A percentile compares a stretch with the other conserved stretches of the same genome.
phyloP scores from a whole-genome alignment of 2,797 vertebrate genomes.

The Tapirus indicus region DNA sequence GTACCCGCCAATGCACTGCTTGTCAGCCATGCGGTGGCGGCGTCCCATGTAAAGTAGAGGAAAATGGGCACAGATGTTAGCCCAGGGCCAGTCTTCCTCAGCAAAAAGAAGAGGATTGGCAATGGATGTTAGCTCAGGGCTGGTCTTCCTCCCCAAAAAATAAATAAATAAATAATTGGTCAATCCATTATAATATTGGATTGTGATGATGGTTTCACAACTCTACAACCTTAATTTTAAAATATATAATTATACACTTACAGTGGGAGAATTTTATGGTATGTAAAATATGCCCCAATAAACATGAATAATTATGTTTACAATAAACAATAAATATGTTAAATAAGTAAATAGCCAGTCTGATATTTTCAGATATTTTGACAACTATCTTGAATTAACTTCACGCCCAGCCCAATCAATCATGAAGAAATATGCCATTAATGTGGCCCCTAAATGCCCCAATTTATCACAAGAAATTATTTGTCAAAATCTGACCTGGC shows the following conservation, averaged over 20 bases:
- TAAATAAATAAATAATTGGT: background rate
- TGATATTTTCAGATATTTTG: slow-evolving; percentile 37
- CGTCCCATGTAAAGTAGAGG: no score
- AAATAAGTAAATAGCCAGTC: slow-evolving; percentile 1
- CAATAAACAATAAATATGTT: slow-evolving; percentile 5
- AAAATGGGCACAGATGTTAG: no score
- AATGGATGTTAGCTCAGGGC: no score
- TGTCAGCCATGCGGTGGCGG: no score
- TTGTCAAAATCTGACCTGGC: background rate
- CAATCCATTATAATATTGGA: background rate
- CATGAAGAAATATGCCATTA: slow-evolving; percentile 28
- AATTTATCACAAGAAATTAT: slow-evolving; percentile 41
- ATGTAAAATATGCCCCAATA: background rate
- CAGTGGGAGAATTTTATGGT: background rate
- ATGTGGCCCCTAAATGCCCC: background rate
- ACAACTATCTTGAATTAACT: slow-evolving; percentile 28
- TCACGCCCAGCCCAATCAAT: background rate
- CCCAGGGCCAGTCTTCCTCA: no score
- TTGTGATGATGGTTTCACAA: background rate
- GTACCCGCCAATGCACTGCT: no score
- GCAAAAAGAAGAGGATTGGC: no score
- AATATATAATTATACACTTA: background rate
- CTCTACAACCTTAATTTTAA: slow-evolving; percentile 5
- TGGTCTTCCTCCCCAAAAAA: no score
- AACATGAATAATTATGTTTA: background rate